Evolutionary conservation across 2,888 invertebrate genomes (phyloP).

Genomic region (Heliconius hortense): DNA sequence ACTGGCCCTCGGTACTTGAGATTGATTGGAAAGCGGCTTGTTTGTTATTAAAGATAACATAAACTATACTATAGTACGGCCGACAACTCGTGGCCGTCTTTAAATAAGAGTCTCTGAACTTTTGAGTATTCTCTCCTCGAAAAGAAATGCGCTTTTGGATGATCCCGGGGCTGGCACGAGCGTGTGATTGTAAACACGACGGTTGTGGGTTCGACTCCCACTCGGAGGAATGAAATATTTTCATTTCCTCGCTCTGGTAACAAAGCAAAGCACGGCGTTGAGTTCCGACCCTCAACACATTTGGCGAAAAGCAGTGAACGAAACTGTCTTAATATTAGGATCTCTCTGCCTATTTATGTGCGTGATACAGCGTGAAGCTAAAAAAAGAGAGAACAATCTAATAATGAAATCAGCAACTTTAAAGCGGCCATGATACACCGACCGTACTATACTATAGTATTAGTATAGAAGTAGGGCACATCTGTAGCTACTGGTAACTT

Average conservation of each 20-base stretch:
- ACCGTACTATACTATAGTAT: too few relatives aligned
- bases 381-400: too few relatives aligned
- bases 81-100: not conserved
- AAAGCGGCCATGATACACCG: too few relatives aligned
- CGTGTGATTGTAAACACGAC: not conserved
- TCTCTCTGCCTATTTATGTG: not conserved
- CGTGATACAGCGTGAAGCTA: not conserved
- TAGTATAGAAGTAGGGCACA: too few relatives aligned
- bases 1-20: slow-evolving; percentile 57
- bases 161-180: too few relatives aligned
- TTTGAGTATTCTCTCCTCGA: too few relatives aligned
- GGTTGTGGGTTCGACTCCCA: not conserved
- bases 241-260: not conserved
- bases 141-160: too few relatives aligned
- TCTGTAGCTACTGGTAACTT: too few relatives aligned
- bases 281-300: not conserved
- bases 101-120: not conserved
- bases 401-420: too few relatives aligned
- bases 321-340: not conserved
- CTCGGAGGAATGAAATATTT: not conserved
- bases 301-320: not conserved
- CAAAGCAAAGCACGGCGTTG: not conserved
- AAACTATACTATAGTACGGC: not conserved
- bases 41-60: slow-evolving; percentile 72
- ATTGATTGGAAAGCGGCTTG: slow-evolving; percentile 76